Conservation (phyloP, 2,113 vertebrate species). For the Fregetta grallaria region DNA sequence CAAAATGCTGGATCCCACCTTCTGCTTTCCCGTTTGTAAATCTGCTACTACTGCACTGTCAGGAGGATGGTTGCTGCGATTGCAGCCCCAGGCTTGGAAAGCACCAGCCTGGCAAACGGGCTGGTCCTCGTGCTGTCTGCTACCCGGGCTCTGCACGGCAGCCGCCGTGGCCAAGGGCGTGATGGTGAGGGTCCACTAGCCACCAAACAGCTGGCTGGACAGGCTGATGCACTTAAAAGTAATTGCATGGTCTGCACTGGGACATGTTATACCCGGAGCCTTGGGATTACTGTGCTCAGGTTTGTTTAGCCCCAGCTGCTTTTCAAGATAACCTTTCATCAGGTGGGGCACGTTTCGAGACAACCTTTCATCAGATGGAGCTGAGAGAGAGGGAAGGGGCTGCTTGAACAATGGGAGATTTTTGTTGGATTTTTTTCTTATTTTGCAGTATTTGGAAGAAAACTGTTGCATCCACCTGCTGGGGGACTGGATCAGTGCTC, state of each 20-base stretch:
- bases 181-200: conserved; percentile 40
- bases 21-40: neutral
- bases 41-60: neutral
- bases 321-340: conserved; percentile 55
- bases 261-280: conserved; percentile 10
- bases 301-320: conserved; percentile 44
- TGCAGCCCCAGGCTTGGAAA: neutral
- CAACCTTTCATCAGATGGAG: neutral
- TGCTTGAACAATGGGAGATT: neutral
- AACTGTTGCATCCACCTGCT: neutral
- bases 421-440: neutral
- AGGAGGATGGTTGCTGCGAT: neutral
- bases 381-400: neutral
- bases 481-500: neutral
- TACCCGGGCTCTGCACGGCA: accelerated
- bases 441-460: neutral
- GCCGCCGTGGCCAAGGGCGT: neutral
- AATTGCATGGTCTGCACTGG: conserved; percentile 39
- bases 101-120: neutral
- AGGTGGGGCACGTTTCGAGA: neutral
- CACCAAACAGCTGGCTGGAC: conserved; percentile 41
- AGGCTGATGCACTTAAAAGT: neutral
- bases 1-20: neutral
- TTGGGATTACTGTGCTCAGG: conserved; percentile 51
- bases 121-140: accelerated